A percentile compares a stretch with the other conserved stretches of the same genome.
Conservation (phyloP, 1,140 invertebrate genomes). For the Pentalonia nigronervosa region DNA sequence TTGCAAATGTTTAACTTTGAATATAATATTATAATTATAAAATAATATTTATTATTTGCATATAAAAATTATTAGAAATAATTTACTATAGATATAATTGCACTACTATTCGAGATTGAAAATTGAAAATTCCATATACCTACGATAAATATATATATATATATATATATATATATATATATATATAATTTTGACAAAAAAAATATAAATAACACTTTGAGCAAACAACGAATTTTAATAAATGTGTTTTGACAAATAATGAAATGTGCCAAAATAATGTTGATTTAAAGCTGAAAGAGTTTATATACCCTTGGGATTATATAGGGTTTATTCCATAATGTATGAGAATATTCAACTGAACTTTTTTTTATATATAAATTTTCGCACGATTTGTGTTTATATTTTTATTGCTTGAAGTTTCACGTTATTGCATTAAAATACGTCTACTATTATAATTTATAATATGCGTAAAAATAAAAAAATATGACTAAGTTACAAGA, state of each 20-base stretch:
- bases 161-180: background rate
- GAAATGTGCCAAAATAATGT: conserved; percentile 10
- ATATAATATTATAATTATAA: background rate
- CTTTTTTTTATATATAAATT: background rate
- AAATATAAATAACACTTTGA: background rate
- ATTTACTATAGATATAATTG: background rate
- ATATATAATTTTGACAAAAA: background rate
- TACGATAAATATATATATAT: background rate
- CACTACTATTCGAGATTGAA: background rate
- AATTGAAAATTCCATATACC: background rate
- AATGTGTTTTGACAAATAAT: conserved; percentile 16
- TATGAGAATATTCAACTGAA: conserved; percentile 10
- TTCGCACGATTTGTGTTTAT: background rate
- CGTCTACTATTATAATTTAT: background rate
- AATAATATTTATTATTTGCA: background rate
- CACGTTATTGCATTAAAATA: background rate
- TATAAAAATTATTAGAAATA: background rate
- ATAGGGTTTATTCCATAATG: conserved; percentile 20
- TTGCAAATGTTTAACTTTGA: background rate
- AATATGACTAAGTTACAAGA: background rate
- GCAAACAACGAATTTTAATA: background rate
- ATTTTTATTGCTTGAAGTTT: background rate
- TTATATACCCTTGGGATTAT: background rate
- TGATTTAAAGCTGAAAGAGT: conserved; percentile 19
- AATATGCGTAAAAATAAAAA: background rate